Conservation (phyloP, 2,888 invertebrate species). For the Drosophila conformis region DNA sequence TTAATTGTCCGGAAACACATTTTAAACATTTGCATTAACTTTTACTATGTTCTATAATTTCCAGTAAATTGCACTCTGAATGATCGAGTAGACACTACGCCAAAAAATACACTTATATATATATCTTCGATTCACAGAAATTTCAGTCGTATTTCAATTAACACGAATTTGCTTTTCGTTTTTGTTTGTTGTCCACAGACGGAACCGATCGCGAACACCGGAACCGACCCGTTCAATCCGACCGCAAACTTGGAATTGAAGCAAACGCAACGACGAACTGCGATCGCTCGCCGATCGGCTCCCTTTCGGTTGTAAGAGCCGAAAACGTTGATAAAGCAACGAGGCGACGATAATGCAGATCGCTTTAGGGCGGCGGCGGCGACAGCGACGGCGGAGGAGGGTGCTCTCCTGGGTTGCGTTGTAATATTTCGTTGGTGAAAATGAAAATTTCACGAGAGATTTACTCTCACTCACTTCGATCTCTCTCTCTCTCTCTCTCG, state of each 20-base stretch:
- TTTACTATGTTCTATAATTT: constrained; percentile 7
- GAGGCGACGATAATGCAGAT: constrained; percentile 45
- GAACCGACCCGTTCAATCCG: constrained; percentile 65
- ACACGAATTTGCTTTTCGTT: constrained; percentile 35
- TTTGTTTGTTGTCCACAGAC: constrained; percentile 17
- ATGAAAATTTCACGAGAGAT: constrained; percentile 24
- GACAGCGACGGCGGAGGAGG: not conserved
- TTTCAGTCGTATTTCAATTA: constrained; percentile 55
- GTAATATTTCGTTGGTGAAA: constrained; percentile 29
- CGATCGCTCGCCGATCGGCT: constrained; percentile 36
- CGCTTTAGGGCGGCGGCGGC: not conserved
- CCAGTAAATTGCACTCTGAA: constrained; percentile 2
- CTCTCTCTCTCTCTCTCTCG: constrained; percentile 2
- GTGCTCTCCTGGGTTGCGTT: not conserved
- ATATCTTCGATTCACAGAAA: constrained; percentile 35
- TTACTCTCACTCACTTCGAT: not conserved
- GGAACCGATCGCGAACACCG: constrained; percentile 46
- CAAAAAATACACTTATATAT: not conserved
- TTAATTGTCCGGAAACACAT: constrained; percentile 20
- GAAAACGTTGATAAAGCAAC: constrained; percentile 59
- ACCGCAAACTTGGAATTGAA: constrained; percentile 72
- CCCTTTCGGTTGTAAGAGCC: constrained; percentile 49
- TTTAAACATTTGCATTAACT: constrained; percentile 9
- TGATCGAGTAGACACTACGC: constrained; percentile 23
- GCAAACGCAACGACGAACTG: constrained; percentile 30